Base-by-base conservation (phyloP, 2,113 vertebrate genomes). In the Dromas ardeola region DNA sequence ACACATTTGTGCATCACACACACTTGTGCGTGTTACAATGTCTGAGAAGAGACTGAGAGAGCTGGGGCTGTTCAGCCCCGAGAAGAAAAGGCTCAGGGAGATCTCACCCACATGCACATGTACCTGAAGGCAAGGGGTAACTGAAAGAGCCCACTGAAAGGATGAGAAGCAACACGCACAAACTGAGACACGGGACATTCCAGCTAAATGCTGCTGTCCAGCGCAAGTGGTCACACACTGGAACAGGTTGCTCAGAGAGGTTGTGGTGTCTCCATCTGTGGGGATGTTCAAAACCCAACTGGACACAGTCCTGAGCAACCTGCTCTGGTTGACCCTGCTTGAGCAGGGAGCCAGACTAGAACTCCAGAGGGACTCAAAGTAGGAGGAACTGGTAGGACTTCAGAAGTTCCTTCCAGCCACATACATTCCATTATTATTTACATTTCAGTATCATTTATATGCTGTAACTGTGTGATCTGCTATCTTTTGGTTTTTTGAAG, bases 151-250 rank as follows among this genome's bases (percentile, higher is more conserved):
- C 52, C 40, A 8, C 65, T 11, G 20, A 2, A 8, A 53, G 65
- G 23, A 52, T 40, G 25, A 38, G 40, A 9, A 52, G 59, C 76
- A 30, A 5, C 0, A 14, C 38, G 58, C 43, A 73, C 27, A 8
- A 9, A 43, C 26, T 1, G 56, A 32, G 19, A 36, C n/a, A 42
- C 1, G 4, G 15, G 26, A 27, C 20, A 10, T 15, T 18, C 5
- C 3, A 2, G 9, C 18, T 4, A 4, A 62, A 23, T 0, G 0
- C 42, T 32, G 65, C 32, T n/a, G 13, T 29, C 29, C 67, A 65
- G 59, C 1, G 2, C 45, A n/a, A 26, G 10, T 8, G 40, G 36
- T n/a, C 63, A 52, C 49, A 0, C 38, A 5, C 66, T 14, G 36
- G 14, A 23, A 15, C 23, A 17, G n/a, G 52, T 3, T 81, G 13